Evolutionary conservation across 2,797 vertebrate genomes (phyloP).

Genomic region (Pygocentrus nattereri): DNA sequence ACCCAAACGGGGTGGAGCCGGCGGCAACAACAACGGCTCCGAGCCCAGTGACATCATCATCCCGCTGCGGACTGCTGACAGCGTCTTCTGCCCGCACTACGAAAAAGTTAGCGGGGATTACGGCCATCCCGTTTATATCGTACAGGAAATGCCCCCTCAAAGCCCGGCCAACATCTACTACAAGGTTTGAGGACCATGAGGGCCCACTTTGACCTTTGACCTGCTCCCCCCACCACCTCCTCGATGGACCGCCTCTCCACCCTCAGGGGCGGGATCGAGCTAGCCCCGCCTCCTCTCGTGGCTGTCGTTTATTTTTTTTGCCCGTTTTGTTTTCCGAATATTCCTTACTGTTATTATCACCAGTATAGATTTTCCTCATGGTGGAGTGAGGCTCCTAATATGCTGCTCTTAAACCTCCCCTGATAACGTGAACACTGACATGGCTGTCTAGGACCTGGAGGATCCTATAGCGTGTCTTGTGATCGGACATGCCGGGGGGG

Average conservation of each 20-base stretch:
- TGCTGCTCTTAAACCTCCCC: slow-evolving; percentile 70
- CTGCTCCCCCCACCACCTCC: slow-evolving; percentile 40
- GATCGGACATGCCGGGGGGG: background rate
- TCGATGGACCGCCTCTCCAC: slow-evolving; percentile 39
- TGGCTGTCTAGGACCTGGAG: slow-evolving; percentile 67
- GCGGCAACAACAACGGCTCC: slow-evolving; percentile 94
- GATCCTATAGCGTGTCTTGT: slow-evolving; percentile 60
- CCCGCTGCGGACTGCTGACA: slow-evolving; percentile 98
- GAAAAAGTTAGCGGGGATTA: slow-evolving; percentile 99
- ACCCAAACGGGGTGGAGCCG: slow-evolving; percentile 83
- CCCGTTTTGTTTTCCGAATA: slow-evolving; percentile 59
- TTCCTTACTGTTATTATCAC: slow-evolving; percentile 56
- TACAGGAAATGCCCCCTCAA: slow-evolving; percentile 99
- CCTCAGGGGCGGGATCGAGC: slow-evolving; percentile 30
- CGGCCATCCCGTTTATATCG: slow-evolving; percentile 98
- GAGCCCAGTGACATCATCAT: slow-evolving; percentile 99
- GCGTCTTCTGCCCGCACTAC: slow-evolving; percentile 98
- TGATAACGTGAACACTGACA: slow-evolving; percentile 34
- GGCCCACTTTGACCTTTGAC: slow-evolving; percentile 29
- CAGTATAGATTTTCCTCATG: slow-evolving; percentile 57
- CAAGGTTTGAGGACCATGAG: slow-evolving; percentile 88
- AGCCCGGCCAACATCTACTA: slow-evolving; percentile 99
- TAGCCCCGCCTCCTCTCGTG: slow-evolving; percentile 46
- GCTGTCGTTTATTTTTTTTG: slow-evolving; percentile 56
- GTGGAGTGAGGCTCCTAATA: slow-evolving; percentile 75